Evolutionary conservation across 2,113 vertebrate species (phyloP), one percentile per base, ranked within the genome.

Genomic region (Perca flavescens): DNA sequence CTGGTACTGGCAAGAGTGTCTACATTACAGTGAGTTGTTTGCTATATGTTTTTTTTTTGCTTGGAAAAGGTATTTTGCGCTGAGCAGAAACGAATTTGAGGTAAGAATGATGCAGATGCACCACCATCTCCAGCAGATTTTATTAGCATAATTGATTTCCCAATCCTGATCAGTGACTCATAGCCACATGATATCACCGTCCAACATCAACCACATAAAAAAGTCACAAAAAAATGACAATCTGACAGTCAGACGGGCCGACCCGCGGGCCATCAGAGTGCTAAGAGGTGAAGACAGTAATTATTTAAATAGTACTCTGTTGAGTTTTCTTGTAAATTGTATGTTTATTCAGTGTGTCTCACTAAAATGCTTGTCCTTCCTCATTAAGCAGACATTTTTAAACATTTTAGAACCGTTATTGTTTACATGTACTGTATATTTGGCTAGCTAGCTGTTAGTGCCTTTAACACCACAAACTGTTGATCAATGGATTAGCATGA

Each of bases 1-100:
- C 97, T 4, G 97, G 97, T 78, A 98, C 97, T 31, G 97, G 97
- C 63, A 98, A 98, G 87, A 98, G 97, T 69, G 95, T 96, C 72
- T 99, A 97, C 83, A 96, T 98, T 80, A 97, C 94, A 80, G 97
- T 98, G 93, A 96, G 97, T 96, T n/a, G 1, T 49, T 16, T 15
- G 11, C 25, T 17, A 4, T 40, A 13, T 52, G 40, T 46, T 34
- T 12, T 25, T 43, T 43, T 11, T 43, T 0, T 3, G 0, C 22
- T 74, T 60, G 19, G 21, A 58, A 50, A 40, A 3, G 13, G 13
- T 15, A 13, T 64, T 57, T 64, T 46, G 36, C 5, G 7, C 28
- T 54, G 15, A 28, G 5, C 40, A 49, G 22, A 74, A 52, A 50
- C 6, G 5, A 21, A 66, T 14, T 3, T 21, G 1, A 11, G 2